Evolutionary conservation across 2,113 vertebrate species (phyloP).

Genomic region (Helogale parvula): DNA sequence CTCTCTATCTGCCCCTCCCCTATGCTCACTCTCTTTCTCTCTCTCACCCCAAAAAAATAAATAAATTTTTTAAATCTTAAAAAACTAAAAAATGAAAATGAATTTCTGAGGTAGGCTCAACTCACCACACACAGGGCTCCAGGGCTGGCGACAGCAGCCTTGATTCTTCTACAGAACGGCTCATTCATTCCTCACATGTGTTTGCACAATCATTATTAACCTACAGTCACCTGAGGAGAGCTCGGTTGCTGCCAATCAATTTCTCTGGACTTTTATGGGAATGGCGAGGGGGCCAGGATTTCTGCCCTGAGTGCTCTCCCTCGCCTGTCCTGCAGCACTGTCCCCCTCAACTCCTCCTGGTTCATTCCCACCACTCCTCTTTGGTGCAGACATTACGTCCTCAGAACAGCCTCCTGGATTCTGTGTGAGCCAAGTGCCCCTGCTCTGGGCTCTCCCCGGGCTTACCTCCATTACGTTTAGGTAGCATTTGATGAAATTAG

Average conservation of each 20-base stretch:
- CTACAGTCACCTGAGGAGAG: background rate
- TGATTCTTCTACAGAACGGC: background rate
- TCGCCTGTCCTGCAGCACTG: background rate
- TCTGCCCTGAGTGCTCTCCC: background rate
- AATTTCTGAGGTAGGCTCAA: background rate
- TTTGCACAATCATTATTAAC: background rate
- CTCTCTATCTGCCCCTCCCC: too few species aligned
- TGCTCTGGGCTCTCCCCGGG: background rate
- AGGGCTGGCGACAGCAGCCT: rapidly evolving
- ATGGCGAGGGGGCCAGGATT: background rate
- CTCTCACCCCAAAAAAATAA: too few species aligned
- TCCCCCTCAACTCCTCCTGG: background rate
- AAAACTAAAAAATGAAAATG: constrained; percentile 32
- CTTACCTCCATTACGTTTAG: background rate
- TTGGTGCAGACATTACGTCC: background rate
- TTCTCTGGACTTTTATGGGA: background rate
- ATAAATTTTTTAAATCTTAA: too few species aligned
- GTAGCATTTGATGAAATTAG: background rate
- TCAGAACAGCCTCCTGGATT: background rate
- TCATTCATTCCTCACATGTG: background rate
- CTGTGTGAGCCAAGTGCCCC: background rate
- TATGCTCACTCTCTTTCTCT: too few species aligned
- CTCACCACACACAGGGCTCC: background rate
- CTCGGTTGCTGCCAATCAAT: background rate
- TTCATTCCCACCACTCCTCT: background rate